Base-by-base conservation (phyloP, 2,113 vertebrate species). In the Tragelaphus imberbis region DNA sequence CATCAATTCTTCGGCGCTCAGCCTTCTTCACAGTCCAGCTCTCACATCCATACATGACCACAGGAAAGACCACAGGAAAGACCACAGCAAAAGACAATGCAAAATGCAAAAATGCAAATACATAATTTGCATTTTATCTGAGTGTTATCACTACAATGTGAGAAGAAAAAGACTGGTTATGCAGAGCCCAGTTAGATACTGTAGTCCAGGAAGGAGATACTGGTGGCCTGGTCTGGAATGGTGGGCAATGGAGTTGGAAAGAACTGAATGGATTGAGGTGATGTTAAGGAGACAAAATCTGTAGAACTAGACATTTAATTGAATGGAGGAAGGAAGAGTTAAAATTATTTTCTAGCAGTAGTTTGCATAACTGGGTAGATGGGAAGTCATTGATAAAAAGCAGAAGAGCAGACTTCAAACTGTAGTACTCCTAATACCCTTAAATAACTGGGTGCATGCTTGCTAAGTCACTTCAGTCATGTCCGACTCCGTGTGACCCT, bases 401-500 rank as follows among this genome's bases (percentile, higher is more conserved):
- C 23, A 56, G 77, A 93, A 58, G 10, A 88, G 58, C 84, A 49
- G 40, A 13, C 53, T 96, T 90, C 80, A 82, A 77, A 79, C 53
- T 94, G 30, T 92, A 44, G 55, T 81, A 58, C 11, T 59, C 61
- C 65, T 81, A 92, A 86, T 90, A 91, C 58, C 87, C 8, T 84
- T 89, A 81, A 82, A 75, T 95, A 88, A 85, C 21, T 40, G 68
- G 19, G 11, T 75, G 36, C 21, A 12, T 75, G 68, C 68, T 40
- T 75, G 19, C 19, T 40, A 36, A 40, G 17, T 75, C 68, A 75
- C 19, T 23, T 40, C 68, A 75, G 68, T 40, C 36, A 40, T 25
- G 68, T 40, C 68, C 0, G 11, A 75, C 68, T 75, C 68, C 0
- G 0, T 40, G 36, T 21, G 0, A 40, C 36, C 0, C n/a, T 75